Conservation (phyloP, 2,797 vertebrate species). For the Lepilemur septentrionalis region DNA sequence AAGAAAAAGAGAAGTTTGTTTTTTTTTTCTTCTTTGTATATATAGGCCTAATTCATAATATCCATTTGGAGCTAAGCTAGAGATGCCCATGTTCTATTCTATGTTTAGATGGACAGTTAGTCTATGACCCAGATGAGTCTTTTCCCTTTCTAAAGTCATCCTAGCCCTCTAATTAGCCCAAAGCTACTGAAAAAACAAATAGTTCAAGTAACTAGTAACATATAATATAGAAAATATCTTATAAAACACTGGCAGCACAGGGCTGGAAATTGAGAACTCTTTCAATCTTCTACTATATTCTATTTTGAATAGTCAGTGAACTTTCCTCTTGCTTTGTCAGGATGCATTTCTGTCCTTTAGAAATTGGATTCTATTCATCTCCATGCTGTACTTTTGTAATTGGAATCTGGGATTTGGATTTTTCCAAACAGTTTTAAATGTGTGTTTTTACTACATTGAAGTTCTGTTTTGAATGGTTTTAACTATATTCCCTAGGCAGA, state of each 20-base stretch:
- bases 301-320: background rate
- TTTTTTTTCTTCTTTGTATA: background rate
- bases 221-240: conserved; percentile 33
- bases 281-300: background rate
- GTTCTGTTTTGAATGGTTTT: conserved; percentile 48
- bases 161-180: background rate
- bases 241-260: background rate
- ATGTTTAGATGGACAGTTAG: background rate
- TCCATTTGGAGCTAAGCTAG: background rate
- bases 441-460: conserved; percentile 55
- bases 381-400: conserved; percentile 1
- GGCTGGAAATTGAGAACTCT: conserved; percentile 15
- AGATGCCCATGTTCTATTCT: background rate
- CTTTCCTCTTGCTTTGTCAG: background rate
- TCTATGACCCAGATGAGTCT: background rate
- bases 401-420: background rate
- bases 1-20: background rate
- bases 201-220: background rate
- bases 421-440: conserved; percentile 34
- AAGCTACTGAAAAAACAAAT: background rate
- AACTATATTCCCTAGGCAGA: background rate
- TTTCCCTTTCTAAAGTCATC: background rate
- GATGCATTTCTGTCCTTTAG: conserved; percentile 17
- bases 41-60: background rate
- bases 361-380: conserved; percentile 38